Base-by-base conservation (phyloP, 2,113 vertebrate genomes). In the Plestiodon gilberti region DNA sequence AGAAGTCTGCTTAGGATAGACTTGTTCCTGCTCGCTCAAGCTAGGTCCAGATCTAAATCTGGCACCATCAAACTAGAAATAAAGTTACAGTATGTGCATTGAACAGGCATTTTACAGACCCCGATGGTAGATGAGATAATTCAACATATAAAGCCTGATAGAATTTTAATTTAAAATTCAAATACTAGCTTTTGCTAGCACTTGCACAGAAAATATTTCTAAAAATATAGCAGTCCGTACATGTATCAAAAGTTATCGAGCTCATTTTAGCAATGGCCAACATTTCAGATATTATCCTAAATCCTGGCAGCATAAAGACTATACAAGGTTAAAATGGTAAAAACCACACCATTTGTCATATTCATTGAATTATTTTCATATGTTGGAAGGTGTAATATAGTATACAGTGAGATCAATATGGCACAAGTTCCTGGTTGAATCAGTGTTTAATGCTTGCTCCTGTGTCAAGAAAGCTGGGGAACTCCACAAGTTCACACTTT, bases 1-100 rank as follows among this genome's bases (percentile, higher is more conserved):
- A 57, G 81, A 79, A 62, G 6, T 13, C 23, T 62, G 23, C 23
- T 62, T 79, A 38, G 23, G 5, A 59, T 0, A 0, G 40, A 25
- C 10, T 0, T 61, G 18, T 6, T 6, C 20, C 30, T 14, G n/a
- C 38, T 0, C 30, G 6, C 48, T 55, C 64, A 84, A 84, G 38
- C 11, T 14, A 52, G 33, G 28, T 64, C 40, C 18, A 84, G 67
- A 59, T 61, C 15, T 78, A 70, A 78, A n/a, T 62, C 65, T 38
- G 13, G 22, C 30, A 64, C 74, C 64, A 75, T 25, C 1, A 43
- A 65, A 65, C 30, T n/a, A 71, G n/a, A 82, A 70, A 18, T 38
- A 43, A 40, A 0, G 43, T n/a, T 43, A 15, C 1, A 59, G 4
- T 0, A 55, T 38, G 13, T 0, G 22, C 43, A 83, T 69, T 64